Evolutionary conservation across 2,113 vertebrate genomes (phyloP).

Genomic region (Eira barbara): DNA sequence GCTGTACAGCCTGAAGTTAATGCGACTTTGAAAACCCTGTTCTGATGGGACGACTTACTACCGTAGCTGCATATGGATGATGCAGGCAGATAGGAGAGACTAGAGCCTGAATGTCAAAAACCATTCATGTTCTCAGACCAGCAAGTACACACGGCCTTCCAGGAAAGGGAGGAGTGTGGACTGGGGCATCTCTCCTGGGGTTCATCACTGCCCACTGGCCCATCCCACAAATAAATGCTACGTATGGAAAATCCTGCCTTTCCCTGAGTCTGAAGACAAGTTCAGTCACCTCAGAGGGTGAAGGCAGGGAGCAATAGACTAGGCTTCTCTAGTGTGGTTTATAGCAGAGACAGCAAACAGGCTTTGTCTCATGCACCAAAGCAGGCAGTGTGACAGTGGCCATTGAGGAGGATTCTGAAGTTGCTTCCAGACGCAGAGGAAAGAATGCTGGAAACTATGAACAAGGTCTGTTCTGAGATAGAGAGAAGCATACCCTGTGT

Average conservation of each 20-base stretch:
- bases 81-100: background rate
- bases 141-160: background rate
- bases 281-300: background rate
- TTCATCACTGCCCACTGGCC: background rate
- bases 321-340: background rate
- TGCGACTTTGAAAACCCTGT: background rate
- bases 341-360: background rate
- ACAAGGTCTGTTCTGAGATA: background rate
- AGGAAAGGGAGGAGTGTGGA: background rate
- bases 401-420: background rate
- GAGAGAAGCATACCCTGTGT: background rate
- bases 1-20: background rate
- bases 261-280: background rate
- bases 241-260: background rate
- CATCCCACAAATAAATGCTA: background rate
- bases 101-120: background rate
- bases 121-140: background rate
- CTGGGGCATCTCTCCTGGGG: background rate
- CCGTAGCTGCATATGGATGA: background rate
- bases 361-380: background rate
- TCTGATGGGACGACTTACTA: background rate
- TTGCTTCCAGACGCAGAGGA: background rate
- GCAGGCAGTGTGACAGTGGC: background rate
- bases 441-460: background rate
- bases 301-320: background rate